Evolutionary conservation across 2,888 invertebrate species (phyloP), one percentile per base, ranked within the genome.

Genomic region (Andrena marginata): DNA sequence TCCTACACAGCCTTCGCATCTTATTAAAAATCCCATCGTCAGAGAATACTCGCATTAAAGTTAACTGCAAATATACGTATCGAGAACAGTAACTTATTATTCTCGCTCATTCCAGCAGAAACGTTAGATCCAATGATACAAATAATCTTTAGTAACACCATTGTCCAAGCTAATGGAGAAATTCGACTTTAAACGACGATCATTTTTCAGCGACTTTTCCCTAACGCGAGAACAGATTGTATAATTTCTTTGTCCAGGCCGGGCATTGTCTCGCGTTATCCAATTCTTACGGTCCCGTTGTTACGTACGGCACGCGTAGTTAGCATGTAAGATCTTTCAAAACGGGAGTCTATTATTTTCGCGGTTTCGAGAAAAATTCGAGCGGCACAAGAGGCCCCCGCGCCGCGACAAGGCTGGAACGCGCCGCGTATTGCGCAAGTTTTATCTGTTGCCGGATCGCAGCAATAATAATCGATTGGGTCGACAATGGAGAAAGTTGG

Each of bases 401-500:
- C 42, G n/a, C 49, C 16, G 13, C 64, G 69, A 77, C 77, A 82
- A 20, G 77, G 13, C 59, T 31, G 76, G 69, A 72, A 73, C 75
- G 59, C 54, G 60, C 68, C 48, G 77, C 62, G 48, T 23, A 76
- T 86, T 87, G 80, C 84, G 74, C 80, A 77, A 73, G 76, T 70
- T 80, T 60, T 88, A 85, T 86, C 88, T 69, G 71, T 48, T 49
- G 56, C 64, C 67, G 83, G 88, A 89, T 89, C 86, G 83, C 81
- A 84, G 79, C 82, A 83, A 89, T 88, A 89, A 90, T 90, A 90
- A 91, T 90, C 90, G 90, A 91, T 91, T 77, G 85, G 79, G 85
- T 86, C 88, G 89, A 92, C 92, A 92, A 92, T 92, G 89, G 92
- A 90, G 92, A 92, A 92, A 92, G 92, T 92, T 85, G 84, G 87